A percentile compares a stretch with the other conserved stretches of the same genome.
Evolutionary conservation across 2,888 invertebrate species (phyloP).

Genomic region (Drosophila anomalata): DNA sequence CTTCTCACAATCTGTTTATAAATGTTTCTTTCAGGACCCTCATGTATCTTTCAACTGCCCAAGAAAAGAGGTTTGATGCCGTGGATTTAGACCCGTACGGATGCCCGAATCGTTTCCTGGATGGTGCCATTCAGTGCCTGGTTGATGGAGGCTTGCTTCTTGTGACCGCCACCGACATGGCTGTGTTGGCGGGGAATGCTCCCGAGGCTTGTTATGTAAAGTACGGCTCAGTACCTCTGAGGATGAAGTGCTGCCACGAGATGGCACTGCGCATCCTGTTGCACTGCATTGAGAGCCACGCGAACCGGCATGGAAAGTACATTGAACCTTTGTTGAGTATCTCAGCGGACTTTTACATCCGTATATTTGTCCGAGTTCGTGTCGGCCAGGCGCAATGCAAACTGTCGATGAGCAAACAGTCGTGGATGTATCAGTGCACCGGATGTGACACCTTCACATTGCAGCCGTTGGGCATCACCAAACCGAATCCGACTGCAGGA

Average conservation of each 20-base stretch:
- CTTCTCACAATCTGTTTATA: not conserved
- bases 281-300: constrained; percentile 95
- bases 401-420: constrained; percentile 92
- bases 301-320: constrained; percentile 96
- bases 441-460: constrained; percentile 93
- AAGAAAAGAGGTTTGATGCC: constrained; percentile 90
- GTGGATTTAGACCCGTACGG: constrained; percentile 99
- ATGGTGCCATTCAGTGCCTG: constrained; percentile 92
- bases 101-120: constrained; percentile 95
- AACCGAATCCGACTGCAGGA: constrained; percentile 86
- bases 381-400: constrained; percentile 94
- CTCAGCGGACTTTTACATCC: constrained; percentile 97
- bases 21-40: constrained; percentile 86
- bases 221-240: constrained; percentile 95
- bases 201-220: constrained; percentile 97
- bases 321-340: constrained; percentile 95
- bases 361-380: constrained; percentile 94
- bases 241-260: constrained; percentile 96
- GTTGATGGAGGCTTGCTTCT: constrained; percentile 93
- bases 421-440: constrained; percentile 94
- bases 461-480: constrained; percentile 90
- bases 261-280: constrained; percentile 97
- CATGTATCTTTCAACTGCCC: constrained; percentile 91
- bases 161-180: constrained; percentile 99
- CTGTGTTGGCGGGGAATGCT: constrained; percentile 96